Base-by-base conservation (phyloP, 2,888 invertebrate genomes). In the Ochropacha duplaris region DNA sequence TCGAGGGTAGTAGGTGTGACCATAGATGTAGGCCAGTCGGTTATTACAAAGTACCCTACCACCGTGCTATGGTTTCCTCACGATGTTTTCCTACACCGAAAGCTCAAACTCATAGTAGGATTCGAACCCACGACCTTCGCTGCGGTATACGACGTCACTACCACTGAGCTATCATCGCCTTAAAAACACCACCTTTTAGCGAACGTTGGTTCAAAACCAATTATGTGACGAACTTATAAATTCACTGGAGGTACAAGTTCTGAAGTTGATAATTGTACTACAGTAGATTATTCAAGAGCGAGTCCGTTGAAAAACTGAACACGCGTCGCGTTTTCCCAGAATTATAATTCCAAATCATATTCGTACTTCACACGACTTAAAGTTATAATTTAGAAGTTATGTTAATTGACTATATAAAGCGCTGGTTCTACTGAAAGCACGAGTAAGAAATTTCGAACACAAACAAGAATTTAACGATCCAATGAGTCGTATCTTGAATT, bases 401-500 rank as follows among this genome's bases (percentile, higher is more conserved):
- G 44, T 44, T 44, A 44, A 44, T 44, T 44, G 44, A 44, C 44
- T 19, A 44, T 8, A 39, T 39, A 16, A 39, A 39, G 16, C 39
- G 39, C n/a, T 16, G 8, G 5, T 16, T 16, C 4, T 16, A 16
- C 8, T 39, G n/a, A 16, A 8, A 39, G 39, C 16, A 8, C 39
- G 39, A 39, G 16, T 8, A 39, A 39, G 16, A 39, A 39, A 39
- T 39, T 39, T 1, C 8, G 39, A 39, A 39, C 28, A 54, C 56
- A 52, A 52, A 54, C 55, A 60, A 55, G 57, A 52, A 55, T 60
- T 57, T 57, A 52, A 55, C 57, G 49, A 57, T 52, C 55, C 57
- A 52, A 52, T 22, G 52, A 52, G 52, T 52, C 34, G 28, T 52
- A 52, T 52, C 52, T 31, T 19, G 22, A 31, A 22, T 52, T 51